phyloP scores from a whole-genome alignment of 2,113 vertebrate genomes.

The Manacus vitellinus region DNA sequence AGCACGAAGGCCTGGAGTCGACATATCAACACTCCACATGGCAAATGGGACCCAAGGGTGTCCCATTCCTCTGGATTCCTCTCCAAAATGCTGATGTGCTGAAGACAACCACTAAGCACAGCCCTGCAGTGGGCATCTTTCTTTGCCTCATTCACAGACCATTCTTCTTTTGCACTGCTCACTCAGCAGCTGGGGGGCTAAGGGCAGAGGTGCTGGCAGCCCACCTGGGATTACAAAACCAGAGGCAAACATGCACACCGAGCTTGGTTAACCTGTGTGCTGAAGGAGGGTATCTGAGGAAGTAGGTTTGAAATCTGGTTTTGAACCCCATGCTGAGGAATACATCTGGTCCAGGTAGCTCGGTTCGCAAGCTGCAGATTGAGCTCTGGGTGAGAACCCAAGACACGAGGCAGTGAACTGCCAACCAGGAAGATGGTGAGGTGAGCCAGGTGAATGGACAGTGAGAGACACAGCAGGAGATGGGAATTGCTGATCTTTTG shows the following conservation, averaged over 20 bases:
- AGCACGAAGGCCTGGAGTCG: neutral
- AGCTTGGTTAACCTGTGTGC: neutral
- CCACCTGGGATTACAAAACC: rapidly evolving
- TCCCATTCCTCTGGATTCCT: neutral
- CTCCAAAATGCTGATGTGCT: neutral
- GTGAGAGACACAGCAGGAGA: neutral
- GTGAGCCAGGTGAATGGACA: neutral
- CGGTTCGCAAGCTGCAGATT: neutral
- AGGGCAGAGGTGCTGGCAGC: neutral
- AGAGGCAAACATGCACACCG: neutral
- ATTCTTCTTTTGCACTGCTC: neutral
- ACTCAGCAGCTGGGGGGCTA: neutral
- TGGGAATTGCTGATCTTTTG: neutral
- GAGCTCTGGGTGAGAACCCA: neutral
- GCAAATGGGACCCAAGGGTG: neutral
- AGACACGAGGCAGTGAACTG: neutral
- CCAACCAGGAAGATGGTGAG: rapidly evolving
- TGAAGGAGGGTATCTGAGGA: neutral
- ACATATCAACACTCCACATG: rapidly evolving
- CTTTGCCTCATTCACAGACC: neutral
- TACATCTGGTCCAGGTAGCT: neutral
- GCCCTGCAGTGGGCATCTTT: neutral
- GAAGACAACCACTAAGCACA: neutral
- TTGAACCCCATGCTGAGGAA: neutral
- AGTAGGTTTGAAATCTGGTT: neutral